A percentile compares a stretch with the other conserved stretches of the same genome.
phyloP scores from a whole-genome alignment of 2,888 invertebrate genomes.

The Orthonevra nobilis region DNA sequence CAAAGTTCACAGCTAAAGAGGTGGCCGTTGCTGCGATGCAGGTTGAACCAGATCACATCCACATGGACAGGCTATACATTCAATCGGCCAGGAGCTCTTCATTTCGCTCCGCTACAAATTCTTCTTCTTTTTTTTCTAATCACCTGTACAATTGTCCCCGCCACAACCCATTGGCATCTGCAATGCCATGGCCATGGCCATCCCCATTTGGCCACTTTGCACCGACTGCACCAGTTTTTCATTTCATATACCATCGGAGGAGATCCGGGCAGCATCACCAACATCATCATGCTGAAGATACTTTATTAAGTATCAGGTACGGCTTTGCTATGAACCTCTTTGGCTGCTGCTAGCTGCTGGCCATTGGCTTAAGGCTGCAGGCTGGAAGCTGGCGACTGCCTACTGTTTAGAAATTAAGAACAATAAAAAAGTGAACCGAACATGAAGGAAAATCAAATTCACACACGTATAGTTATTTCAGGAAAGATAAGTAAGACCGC shows the following conservation, averaged over 20 bases:
- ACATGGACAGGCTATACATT: slow-evolving; percentile 18
- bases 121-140: slow-evolving; percentile 36
- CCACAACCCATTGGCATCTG: too few species aligned
- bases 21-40: slow-evolving; percentile 53
- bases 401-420: slow-evolving; percentile 62
- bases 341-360: background rate
- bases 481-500: slow-evolving; percentile 14
- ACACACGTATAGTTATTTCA: slow-evolving; percentile 52
- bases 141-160: slow-evolving; percentile 43
- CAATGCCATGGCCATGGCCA: background rate
- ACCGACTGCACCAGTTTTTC: slow-evolving; percentile 60
- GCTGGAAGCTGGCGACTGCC: slow-evolving; percentile 27
- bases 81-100: slow-evolving; percentile 50
- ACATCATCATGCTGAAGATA: slow-evolving; percentile 30
- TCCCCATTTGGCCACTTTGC: slow-evolving; percentile 25
- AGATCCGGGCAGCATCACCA: slow-evolving; percentile 41
- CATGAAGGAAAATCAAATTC: slow-evolving; percentile 59
- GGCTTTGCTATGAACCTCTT: slow-evolving; percentile 46
- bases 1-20: slow-evolving; percentile 63
- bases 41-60: slow-evolving; percentile 65
- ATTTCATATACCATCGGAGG: slow-evolving; percentile 30
- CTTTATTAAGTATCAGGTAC: slow-evolving; percentile 57
- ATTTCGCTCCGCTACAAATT: slow-evolving; percentile 36
- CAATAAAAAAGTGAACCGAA: slow-evolving; percentile 59
- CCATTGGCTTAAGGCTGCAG: background rate